Conservation (phyloP, 2,888 invertebrate species). For the Pristionchus japonicus region DNA sequence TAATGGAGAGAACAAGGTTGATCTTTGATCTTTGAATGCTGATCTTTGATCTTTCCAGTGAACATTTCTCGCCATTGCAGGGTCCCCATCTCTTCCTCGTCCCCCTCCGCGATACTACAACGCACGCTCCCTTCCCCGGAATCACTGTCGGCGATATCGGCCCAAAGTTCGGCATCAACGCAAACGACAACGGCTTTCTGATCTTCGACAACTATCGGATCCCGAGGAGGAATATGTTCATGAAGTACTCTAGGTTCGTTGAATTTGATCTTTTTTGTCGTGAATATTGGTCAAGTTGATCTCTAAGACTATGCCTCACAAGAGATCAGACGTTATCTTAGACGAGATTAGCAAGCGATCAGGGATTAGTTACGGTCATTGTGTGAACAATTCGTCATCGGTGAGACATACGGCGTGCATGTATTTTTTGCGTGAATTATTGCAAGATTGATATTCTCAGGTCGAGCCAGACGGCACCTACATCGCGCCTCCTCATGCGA, state of each 20-base stretch:
- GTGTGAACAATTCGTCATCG: too few relatives aligned
- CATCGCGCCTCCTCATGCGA: slow-evolving; percentile 86
- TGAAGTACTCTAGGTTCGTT: slow-evolving; percentile 90
- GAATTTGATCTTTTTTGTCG: too few relatives aligned
- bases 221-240: slow-evolving; percentile 90
- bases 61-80: slow-evolving; percentile 44
- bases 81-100: slow-evolving; percentile 95
- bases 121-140: slow-evolving; percentile 86
- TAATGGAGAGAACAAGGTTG: slow-evolving; percentile 83
- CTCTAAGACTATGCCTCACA: too few relatives aligned
- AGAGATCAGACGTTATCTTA: too few relatives aligned
- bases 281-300: too few relatives aligned
- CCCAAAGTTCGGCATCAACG: slow-evolving; percentile 84
- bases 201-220: slow-evolving; percentile 89
- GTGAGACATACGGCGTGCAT: too few relatives aligned
- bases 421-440: background rate
- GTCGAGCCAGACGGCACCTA: slow-evolving; percentile 85
- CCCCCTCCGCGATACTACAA: slow-evolving; percentile 87
- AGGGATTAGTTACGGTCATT: too few relatives aligned
- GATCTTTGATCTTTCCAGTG: background rate
- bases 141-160: slow-evolving; percentile 95
- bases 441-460: background rate
- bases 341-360: too few relatives aligned
- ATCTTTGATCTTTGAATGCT: background rate
- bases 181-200: slow-evolving; percentile 92